A percentile compares a stretch with the other conserved stretches of the same genome.
phyloP scores from a whole-genome alignment of 2,797 vertebrate species.

The Oreortyx pictus region DNA sequence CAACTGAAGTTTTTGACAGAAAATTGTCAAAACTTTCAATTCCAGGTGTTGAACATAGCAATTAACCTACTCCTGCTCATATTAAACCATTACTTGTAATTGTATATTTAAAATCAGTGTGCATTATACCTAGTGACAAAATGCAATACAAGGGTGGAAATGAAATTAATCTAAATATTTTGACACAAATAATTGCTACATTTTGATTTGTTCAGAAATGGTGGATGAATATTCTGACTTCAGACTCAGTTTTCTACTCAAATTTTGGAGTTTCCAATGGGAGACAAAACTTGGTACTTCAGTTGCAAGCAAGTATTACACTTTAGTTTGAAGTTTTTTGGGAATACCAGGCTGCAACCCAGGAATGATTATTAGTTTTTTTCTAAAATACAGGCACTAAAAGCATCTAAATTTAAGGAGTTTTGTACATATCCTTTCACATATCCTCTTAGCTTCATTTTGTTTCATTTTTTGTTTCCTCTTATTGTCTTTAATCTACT shows the following conservation, averaged over 20 bases:
- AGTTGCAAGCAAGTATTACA: neutral
- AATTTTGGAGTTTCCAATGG: neutral
- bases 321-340: neutral
- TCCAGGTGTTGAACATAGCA: neutral
- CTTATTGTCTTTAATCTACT: neutral
- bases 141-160: neutral
- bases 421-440: neutral
- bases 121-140: neutral
- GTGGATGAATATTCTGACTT: neutral
- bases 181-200: neutral
- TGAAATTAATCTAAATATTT: neutral
- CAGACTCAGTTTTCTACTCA: neutral
- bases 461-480: neutral
- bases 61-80: neutral
- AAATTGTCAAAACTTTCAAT: neutral
- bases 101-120: neutral
- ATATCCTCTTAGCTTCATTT: neutral
- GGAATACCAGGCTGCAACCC: neutral
- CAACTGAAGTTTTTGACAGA: neutral
- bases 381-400: neutral
- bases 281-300: neutral
- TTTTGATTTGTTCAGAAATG: neutral
- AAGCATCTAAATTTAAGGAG: neutral
- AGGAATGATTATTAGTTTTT: conserved; percentile 9
- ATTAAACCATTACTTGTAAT: neutral